Evolutionary conservation across 2,888 invertebrate species (phyloP), one percentile per base, ranked within the genome.

Genomic region (Biston betularia): DNA sequence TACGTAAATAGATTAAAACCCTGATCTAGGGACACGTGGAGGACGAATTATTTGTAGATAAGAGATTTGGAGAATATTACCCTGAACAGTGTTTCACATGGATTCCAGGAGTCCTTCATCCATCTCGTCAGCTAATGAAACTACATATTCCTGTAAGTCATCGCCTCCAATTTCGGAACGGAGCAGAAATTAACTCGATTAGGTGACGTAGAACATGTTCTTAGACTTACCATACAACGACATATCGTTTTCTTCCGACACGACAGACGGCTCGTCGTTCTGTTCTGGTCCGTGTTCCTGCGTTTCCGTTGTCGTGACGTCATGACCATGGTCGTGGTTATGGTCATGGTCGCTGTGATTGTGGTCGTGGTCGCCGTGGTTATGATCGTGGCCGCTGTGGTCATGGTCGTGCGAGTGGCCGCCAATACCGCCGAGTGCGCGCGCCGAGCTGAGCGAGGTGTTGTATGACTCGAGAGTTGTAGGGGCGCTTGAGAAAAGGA

Each of bases 401-500:
- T 80, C 76, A 45, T 79, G 73, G 62, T 79, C 81, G 58, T 79
- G 81, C 64, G 76, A 79, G 35, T 80, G 70, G 11, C 75, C 81
- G 56, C 79, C 90, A 46, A 95, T 90, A 59, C 94, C 94, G 61
- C 94, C 94, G 60, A 95, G 90, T 69, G 96, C 95, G 75, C 96
- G 95, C 69, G 95, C 95, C 61, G 94, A 95, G 68, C 94, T 94
- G 65, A 94, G 83, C 0, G 93, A 88, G 8, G 86, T 79, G 77
- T 93, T 94, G 83, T 89, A 90, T 79, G 89, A 95, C 84, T 92
- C 94, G 65, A 95, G 89, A 0, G 95, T 93, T 46, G 95, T 95
- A 52, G 95, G 95, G 66, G 96, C 95, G 87, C 95, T 95, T 38
- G 95, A 92, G 78, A 96, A 95, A 73, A 97, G 95, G 56, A 96